Base-by-base conservation (phyloP, 2,888 invertebrate species). In the Campoplex capitator region DNA sequence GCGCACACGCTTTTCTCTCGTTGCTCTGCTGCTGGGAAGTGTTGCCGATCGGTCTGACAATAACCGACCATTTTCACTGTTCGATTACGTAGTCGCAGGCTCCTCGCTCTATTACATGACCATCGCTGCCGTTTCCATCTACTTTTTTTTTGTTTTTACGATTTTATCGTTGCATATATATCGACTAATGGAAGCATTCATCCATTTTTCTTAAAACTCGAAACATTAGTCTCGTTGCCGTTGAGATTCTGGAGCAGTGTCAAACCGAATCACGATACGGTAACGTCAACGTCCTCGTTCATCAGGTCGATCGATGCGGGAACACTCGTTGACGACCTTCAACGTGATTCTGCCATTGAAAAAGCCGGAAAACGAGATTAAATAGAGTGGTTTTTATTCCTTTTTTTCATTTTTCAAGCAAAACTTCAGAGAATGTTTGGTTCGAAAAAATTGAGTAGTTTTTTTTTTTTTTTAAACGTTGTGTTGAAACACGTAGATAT, bases 41-140 rank as follows among this genome's bases (percentile, higher is more conserved):
- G 65, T 45, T 76, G 48, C 13, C 51, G 54, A 42, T 3, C 68
- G 81, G 77, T n/a, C 85, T 42, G 82, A 82, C 85, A 78, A 78
- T 74, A 78, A 28, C 38, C 73, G 58, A 74, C 45, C 32, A 54
- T 74, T 82, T 78, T 78, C 68, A 85, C 85, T 81, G 54, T 35
- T 42, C 38, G 58, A 45, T n/a, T 32, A 75, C 38, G 73, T 73
- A 54, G 35, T n/a, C n/a, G n/a, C 73, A 54, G 51, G 73, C 45
- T 73, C 73, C 32, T 73, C 56, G 38, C 56, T 54, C 38, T 35
- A 62, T 62, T 75, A 38, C 58, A 62, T 58, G 58, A 8, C 42
- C 23, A 58, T 45, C 28, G 23, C 13, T 32, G 32, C 16, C 32
- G 2, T 18, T 74, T 9, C 56, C n/a, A 4, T 23, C 35, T 45